Base-by-base conservation (phyloP, 2,797 vertebrate species). In the Apogon hyalosoma region DNA sequence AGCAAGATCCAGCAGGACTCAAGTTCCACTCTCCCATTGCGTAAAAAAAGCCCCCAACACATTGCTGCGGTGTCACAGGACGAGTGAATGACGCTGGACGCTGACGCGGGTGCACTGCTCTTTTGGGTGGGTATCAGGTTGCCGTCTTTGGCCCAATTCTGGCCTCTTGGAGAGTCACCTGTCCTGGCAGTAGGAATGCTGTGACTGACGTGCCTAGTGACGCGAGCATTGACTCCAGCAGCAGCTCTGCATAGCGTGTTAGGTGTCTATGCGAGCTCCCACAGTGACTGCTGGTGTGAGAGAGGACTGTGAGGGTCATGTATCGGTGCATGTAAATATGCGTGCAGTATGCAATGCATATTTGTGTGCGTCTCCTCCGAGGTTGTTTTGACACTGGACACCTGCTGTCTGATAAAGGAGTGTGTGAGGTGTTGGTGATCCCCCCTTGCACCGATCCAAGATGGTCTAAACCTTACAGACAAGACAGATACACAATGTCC, bases 61-160 rank as follows among this genome's bases (percentile, higher is more conserved):
- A 94, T 94, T 92, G 93, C 93, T 94, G 88, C 82, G 84, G 93
- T 94, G 93, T 94, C 94, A 94, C 92, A 92, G 90, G 91, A 91
- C 77, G 83, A 90, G 90, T 63, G 87, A 93, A 93, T 94, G 93
- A 94, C 92, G 92, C 79, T 75, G 84, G 77, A 36, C 41, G 13
- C 86, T 90, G 91, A 93, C 86, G 85, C 52, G 60, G 81, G 89
- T 77, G 82, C 60, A 31, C 87, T 89, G 87, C 86, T 91, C 85
- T 94, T 92, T 89, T 50, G 11, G 72, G 42, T 15, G 54, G 82
- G 90, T 90, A 83, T 94, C 91, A 14, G 82, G 89, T 95, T 92
- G 82, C 92, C 53, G 48, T 84, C 90, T 91, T 88, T 88, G 91
- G 90, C 86, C 90, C 78, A 75, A 77, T 87, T 87, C 81, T 86